Conservation (phyloP, 2,113 vertebrate genomes). For the Gorsachius goisagi region DNA sequence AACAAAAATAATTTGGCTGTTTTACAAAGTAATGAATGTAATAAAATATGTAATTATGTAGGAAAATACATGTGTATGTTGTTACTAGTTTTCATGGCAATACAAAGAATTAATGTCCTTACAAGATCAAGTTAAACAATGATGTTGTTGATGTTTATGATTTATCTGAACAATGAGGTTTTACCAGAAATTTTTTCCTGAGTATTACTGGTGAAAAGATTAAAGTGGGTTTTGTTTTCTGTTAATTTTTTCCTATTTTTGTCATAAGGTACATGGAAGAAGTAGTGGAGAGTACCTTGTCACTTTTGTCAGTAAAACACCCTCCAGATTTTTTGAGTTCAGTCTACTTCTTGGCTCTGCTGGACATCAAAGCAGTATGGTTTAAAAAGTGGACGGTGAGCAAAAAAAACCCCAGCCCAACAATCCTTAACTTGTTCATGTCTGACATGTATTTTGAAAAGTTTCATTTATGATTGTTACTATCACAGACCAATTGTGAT, state of each 20-base stretch:
- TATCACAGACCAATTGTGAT: not conserved
- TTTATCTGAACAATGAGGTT: not conserved
- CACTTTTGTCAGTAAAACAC: slow-evolving; percentile 80
- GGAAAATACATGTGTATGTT: not conserved
- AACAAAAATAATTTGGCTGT: not conserved
- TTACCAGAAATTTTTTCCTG: not conserved
- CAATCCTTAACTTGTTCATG: fast-evolving
- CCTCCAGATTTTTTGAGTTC: slow-evolving; percentile 82
- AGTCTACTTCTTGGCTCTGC: slow-evolving; percentile 84
- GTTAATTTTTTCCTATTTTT: not conserved
- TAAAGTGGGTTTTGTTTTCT: not conserved
- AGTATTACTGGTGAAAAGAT: not conserved
- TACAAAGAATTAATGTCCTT: not conserved
- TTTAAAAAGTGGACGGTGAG: slow-evolving; percentile 98
- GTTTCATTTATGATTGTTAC: not conserved
- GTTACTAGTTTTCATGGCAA: not conserved
- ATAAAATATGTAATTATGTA: not conserved
- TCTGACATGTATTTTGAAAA: not conserved
- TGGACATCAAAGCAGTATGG: slow-evolving; percentile 92
- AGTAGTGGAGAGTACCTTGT: slow-evolving; percentile 92
- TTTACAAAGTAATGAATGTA: not conserved
- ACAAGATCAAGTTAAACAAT: not conserved
- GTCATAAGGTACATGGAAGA: slow-evolving; percentile 93
- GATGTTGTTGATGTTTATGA: not conserved
- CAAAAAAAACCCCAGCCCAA: not conserved